Evolutionary conservation across 2,113 vertebrate genomes (phyloP).

Genomic region (Daubentonia madagascariensis): DNA sequence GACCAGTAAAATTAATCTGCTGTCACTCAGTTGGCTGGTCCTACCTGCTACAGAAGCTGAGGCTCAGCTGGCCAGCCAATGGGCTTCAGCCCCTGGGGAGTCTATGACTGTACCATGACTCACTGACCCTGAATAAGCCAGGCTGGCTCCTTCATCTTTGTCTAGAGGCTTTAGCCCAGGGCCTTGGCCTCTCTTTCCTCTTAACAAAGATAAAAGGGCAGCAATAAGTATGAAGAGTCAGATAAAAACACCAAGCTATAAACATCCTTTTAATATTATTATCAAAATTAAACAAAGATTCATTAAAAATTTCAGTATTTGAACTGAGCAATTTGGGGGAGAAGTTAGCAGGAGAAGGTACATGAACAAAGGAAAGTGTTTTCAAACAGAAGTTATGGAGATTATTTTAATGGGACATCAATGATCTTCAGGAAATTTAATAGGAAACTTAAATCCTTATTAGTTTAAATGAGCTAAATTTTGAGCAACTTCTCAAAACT

Average conservation of each 20-base stretch:
- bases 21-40: not conserved
- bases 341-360: not conserved
- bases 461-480: slow-evolving; percentile 3
- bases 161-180: not conserved
- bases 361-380: not conserved
- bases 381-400: not conserved
- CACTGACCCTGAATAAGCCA: slow-evolving; percentile 2
- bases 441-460: slow-evolving; percentile 12
- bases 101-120: slow-evolving; percentile 39
- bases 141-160: not conserved
- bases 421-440: slow-evolving; percentile 8
- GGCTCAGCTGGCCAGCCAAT: not conserved
- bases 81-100: not conserved
- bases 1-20: not conserved
- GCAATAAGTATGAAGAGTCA: not conserved
- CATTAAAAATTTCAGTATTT: not conserved
- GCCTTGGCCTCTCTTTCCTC: not conserved
- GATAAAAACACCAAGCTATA: not conserved
- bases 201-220: not conserved
- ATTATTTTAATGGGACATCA: slow-evolving; percentile 50
- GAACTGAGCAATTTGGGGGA: not conserved
- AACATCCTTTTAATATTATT: not conserved
- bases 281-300: not conserved
- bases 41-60: not conserved
- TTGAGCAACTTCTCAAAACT: slow-evolving; percentile 13